phyloP scores from a whole-genome alignment of 2,113 vertebrate genomes.

The Gymnogyps californianus region DNA sequence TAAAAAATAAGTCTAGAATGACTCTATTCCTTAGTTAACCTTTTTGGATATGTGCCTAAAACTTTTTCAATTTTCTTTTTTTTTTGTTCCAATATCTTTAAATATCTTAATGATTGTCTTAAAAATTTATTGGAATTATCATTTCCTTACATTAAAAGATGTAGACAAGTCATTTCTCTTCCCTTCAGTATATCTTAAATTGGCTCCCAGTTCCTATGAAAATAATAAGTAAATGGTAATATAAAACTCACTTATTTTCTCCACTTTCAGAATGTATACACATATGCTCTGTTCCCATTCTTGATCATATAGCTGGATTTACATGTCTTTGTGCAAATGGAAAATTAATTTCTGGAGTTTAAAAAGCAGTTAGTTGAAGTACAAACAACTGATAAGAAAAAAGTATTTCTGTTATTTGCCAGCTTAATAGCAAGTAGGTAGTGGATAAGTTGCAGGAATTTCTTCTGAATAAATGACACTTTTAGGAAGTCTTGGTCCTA shows the following conservation, averaged over 20 bases:
- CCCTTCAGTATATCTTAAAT: neutral
- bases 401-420: neutral
- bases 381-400: neutral
- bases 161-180: neutral
- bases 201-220: neutral
- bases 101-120: neutral
- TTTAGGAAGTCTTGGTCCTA: neutral
- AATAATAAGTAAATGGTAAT: neutral
- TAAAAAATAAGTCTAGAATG: neutral
- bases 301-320: neutral
- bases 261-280: neutral
- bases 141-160: neutral
- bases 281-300: neutral
- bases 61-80: neutral
- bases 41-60: neutral
- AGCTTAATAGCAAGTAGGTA: neutral
- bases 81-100: neutral
- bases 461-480: neutral
- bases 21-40: neutral
- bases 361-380: neutral
- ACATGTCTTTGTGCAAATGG: neutral
- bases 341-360: neutral
- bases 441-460: neutral
- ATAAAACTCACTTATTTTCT: neutral
- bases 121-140: neutral